These are phyloP conservation scores for Cryptus armator DNA, from an alignment of 2,888 invertebrate genomes.

Conservation along the genomic window DNA sequence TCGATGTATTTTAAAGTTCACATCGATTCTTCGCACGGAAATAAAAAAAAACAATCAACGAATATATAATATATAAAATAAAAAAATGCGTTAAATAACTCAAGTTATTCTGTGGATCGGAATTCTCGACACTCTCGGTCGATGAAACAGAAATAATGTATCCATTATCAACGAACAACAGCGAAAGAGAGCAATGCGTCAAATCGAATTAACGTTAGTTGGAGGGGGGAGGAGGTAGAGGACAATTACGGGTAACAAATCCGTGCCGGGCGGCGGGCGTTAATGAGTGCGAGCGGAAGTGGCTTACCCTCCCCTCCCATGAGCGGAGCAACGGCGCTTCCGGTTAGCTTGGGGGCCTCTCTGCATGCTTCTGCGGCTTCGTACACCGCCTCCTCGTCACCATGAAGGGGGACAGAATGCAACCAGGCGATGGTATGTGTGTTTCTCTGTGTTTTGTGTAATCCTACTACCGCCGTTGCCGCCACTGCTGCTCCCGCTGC, in stretches of 20 bases:
- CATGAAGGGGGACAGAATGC: conserved; percentile 80
- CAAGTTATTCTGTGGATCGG: not conserved
- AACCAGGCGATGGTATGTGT: conserved; percentile 65
- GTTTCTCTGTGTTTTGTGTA: conserved; percentile 53
- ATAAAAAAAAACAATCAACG: not conserved
- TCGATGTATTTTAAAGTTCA: no score
- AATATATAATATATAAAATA: not conserved
- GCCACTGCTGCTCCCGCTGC: conserved; percentile 61
- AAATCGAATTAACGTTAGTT: conserved; percentile 81
- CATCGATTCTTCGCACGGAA: no score
- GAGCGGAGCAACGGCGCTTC: conserved; percentile 77
- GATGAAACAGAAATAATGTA: conserved; percentile 16
- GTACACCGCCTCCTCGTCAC: conserved; percentile 64
- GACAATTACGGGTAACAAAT: conserved; percentile 83
- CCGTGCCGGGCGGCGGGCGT: conserved; percentile 81
- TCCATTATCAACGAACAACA: conserved; percentile 29
- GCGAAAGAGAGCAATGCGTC: conserved; percentile 74
- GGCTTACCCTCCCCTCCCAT: conserved; percentile 59
- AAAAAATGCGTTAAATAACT: not conserved
- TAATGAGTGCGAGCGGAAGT: conserved; percentile 85
- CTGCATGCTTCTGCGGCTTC: conserved; percentile 42
- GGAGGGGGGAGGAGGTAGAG: conserved; percentile 68
- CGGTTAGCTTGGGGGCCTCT: conserved; percentile 81
- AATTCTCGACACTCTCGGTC: conserved; percentile 1
- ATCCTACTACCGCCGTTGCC: conserved; percentile 32